Base-by-base conservation (phyloP, 2,888 invertebrate genomes). In the Heliothis peltigera region DNA sequence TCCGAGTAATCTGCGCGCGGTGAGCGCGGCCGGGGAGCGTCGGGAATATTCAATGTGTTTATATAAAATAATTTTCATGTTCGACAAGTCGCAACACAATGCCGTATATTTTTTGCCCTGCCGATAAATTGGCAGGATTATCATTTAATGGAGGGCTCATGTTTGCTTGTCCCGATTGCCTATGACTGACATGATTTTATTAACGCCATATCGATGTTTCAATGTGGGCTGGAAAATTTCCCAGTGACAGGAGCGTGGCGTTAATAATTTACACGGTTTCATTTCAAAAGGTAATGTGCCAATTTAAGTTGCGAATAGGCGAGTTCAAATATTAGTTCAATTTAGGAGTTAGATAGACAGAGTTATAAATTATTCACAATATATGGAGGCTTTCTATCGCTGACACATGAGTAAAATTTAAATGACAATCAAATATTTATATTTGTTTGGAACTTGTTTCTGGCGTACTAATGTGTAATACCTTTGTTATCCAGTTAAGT, bases 41-140 rank as follows among this genome's bases (percentile, higher is more conserved):
- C 91, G 86, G 83, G 91, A 93, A 92, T 92, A 93, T 91, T 92
- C 89, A 94, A 95, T 95, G 93, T 92, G 92, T 93, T 94, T 94
- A 94, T 94, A 94, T 95, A 94, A 95, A 95, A 94, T 94, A 91
- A 95, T 94, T 94, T 95, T 93, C 93, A 89, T 94, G 94, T 94
- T 92, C 92, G 92, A 94, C 95, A 94, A 94, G 91, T 93, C 91
- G 82, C 90, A 83, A 91, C 91, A 94, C 94, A 95, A 95, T 93
- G 84, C 85, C 86, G 89, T 86, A 90, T 89, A 92, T 94, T 94
- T 95, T 95, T 94, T 94, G 91, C 91, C 89, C 87, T 80, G 88
- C 84, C 94, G 90, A 94, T 95, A 94, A 93, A 95, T 95, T 94
- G 94, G 91, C 85, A 85, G 94, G 94, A 95, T 95, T 95, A 95